Evolutionary conservation across 2,113 vertebrate species (phyloP).

Genomic region (Glaucomys volans): DNA sequence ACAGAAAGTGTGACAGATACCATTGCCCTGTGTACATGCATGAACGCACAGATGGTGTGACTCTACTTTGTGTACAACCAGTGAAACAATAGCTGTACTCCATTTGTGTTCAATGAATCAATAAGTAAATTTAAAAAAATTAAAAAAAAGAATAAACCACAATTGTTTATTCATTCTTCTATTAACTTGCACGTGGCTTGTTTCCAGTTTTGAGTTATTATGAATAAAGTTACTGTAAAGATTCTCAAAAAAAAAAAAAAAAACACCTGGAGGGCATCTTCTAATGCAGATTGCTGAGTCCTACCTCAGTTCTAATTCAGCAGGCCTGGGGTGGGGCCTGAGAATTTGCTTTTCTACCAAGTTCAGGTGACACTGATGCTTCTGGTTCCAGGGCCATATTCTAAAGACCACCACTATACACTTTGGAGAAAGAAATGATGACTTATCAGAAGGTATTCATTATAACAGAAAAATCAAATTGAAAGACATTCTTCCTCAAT

Average conservation of each 20-base stretch:
- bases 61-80: too few relatives aligned
- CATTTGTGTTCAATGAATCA: too few relatives aligned
- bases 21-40: too few relatives aligned
- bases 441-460: not conserved
- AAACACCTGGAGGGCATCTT: not conserved
- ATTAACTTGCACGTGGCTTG: not conserved
- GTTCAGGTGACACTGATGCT: too few relatives aligned
- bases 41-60: too few relatives aligned
- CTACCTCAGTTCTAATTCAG: not conserved
- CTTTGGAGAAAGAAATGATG: slow-evolving; percentile 6
- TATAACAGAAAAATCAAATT: not conserved
- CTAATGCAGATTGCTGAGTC: not conserved
- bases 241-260: too few relatives aligned
- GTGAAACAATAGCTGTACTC: too few relatives aligned
- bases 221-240: not conserved
- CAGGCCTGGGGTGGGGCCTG: not conserved
- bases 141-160: not conserved
- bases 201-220: not conserved
- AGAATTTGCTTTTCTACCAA: not conserved
- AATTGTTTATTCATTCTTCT: not conserved
- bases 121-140: too few relatives aligned
- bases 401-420: not conserved
- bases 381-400: not conserved
- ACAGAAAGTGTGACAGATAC: too few relatives aligned
- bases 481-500: not conserved